These are phyloP conservation scores for Nemopilema nomurai DNA, from an alignment of 30 jellyfish, hydroid and myxozoan genomes.

Conservation along the genomic window DNA sequence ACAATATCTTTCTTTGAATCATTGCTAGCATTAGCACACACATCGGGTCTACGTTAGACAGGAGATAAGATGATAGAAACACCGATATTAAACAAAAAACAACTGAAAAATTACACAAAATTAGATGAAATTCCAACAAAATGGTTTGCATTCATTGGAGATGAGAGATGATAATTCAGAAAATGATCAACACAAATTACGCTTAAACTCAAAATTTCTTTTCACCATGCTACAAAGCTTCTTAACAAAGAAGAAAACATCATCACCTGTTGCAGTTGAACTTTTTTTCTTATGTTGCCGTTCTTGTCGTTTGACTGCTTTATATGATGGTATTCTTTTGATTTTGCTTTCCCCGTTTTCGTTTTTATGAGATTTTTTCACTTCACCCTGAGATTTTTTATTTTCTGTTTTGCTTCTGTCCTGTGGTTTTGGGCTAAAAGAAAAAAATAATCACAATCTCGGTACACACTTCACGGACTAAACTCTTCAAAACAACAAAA, in stretches of 20 bases:
- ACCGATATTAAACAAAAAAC: too few relatives aligned
- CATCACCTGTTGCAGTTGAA: not conserved
- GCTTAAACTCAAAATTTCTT: not conserved
- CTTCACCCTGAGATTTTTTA: not conserved
- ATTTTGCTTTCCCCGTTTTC: conserved; percentile 1
- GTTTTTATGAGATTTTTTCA: not conserved
- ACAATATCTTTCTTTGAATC: too few relatives aligned
- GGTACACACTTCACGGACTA: too few relatives aligned
- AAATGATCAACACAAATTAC: too few relatives aligned
- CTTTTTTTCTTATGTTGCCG: conserved; percentile 42
- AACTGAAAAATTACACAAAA: too few relatives aligned
- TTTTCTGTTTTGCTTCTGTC: conserved; percentile 4
- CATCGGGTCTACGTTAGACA: too few relatives aligned
- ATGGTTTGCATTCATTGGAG: too few relatives aligned
- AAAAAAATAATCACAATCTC: not conserved
- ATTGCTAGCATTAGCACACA: too few relatives aligned
- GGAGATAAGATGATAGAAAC: too few relatives aligned
- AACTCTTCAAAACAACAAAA: too few relatives aligned
- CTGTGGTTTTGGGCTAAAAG: conserved; percentile 24
- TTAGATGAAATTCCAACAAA: too few relatives aligned
- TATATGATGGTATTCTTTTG: conserved; percentile 46
- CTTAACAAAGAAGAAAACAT: not conserved
- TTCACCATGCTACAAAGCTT: not conserved
- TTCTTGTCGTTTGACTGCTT: conserved; percentile 58
- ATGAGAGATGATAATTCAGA: too few relatives aligned